Percentiles rank a stretch among this genome's conserved stretches.
phyloP scores from a whole-genome alignment of 2,113 vertebrate genomes.

The Clarias batrachus region DNA sequence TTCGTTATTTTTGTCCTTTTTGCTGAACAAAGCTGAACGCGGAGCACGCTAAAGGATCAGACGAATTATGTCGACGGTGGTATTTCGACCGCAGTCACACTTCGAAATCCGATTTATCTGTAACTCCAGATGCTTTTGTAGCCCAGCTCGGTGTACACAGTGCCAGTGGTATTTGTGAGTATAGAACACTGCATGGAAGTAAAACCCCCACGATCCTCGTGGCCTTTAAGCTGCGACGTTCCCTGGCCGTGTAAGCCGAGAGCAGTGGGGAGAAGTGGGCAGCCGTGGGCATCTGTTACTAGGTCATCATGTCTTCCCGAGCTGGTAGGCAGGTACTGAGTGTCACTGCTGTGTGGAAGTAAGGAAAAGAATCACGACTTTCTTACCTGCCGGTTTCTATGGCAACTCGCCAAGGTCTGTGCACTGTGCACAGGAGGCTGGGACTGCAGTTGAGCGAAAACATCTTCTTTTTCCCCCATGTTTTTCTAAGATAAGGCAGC shows the following conservation, averaged over 20 bases:
- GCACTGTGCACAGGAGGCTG: constrained; percentile 38
- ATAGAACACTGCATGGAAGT: background rate
- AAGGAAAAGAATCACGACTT: constrained; percentile 52
- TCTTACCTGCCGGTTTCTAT: constrained; percentile 56
- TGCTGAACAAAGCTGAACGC: background rate
- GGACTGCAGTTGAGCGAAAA: constrained; percentile 44
- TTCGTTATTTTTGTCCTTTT: background rate
- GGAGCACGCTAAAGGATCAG: background rate
- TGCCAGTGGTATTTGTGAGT: constrained; percentile 8
- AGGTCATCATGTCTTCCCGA: constrained; percentile 49
- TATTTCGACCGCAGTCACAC: background rate
- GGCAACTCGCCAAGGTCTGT: constrained; percentile 52
- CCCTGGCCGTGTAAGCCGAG: constrained; percentile 1
- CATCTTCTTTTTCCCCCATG: constrained; percentile 40
- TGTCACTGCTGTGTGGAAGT: constrained; percentile 47
- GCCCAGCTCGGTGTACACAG: background rate
- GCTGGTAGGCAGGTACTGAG: constrained; percentile 42
- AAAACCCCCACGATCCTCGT: constrained; percentile 36
- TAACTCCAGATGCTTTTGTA: constrained; percentile 15
- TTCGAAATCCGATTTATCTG: constrained; percentile 18
- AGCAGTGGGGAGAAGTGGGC: constrained; percentile 29
- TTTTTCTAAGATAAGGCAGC: constrained; percentile 42
- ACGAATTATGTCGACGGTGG: background rate
- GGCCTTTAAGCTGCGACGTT: constrained; percentile 36
- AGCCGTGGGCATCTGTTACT: constrained; percentile 47